Percentiles rank a stretch among this genome's conserved stretches.
Conservation (phyloP, 2,888 invertebrate genomes). For the Aromia moschata region DNA sequence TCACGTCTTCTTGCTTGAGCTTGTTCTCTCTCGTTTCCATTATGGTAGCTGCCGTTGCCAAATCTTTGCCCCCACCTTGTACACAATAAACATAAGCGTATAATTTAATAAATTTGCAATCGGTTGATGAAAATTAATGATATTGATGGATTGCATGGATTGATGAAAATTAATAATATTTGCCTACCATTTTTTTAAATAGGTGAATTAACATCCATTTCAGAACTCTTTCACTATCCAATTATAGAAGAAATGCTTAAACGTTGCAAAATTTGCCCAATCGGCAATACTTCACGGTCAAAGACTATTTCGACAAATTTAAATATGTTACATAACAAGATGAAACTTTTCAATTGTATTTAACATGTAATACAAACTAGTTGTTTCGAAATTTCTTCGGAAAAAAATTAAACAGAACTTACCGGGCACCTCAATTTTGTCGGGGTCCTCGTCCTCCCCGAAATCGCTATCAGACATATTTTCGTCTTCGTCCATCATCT, state of each 20-base stretch:
- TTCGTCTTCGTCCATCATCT: conserved; percentile 62
- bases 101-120: background rate
- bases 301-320: too few species aligned
- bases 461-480: conserved; percentile 76
- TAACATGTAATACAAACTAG: too few species aligned
- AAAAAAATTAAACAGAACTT: conserved; percentile 52
- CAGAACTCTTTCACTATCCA: too few species aligned
- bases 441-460: conserved; percentile 90
- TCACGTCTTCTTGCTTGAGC: conserved; percentile 63
- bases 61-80: conserved; percentile 84
- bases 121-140: background rate
- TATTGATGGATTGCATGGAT: background rate
- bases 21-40: conserved; percentile 58
- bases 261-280: too few species aligned
- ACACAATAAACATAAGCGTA: conserved; percentile 25
- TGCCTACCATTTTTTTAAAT: too few species aligned
- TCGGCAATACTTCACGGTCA: too few species aligned
- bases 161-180: too few species aligned
- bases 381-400: too few species aligned
- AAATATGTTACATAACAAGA: background rate
- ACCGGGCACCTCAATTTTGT: conserved; percentile 92
- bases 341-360: background rate
- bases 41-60: conserved; percentile 81
- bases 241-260: too few species aligned
- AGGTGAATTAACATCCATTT: too few species aligned